Base-by-base conservation (phyloP, 2,113 vertebrate genomes). In the Tursiops truncatus region DNA sequence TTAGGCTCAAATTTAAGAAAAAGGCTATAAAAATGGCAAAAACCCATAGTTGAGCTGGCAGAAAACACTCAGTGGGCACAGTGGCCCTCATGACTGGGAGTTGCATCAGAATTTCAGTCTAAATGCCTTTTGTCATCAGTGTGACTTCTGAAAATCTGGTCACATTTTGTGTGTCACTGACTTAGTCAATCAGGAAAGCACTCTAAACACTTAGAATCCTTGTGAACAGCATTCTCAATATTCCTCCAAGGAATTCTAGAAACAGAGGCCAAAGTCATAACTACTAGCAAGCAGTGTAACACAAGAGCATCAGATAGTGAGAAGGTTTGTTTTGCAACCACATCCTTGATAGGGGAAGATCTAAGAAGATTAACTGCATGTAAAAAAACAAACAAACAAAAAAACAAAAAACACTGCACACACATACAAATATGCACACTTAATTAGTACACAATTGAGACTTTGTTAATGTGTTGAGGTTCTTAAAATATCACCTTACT, bases 111-210 rank as follows among this genome's bases (percentile, higher is more conserved):
- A 91, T 97, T 82, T 97, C 92, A 82, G 36, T 71, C n/a, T 62
- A 77, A 96, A 96, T 93, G 89, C n/a, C 62, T 95, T 95, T 86
- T 96, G 94, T 96, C 93, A 94, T 84, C 60, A 62, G 38, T 70
- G 85, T 92, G 80, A 95, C 81, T 74, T 82, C 17, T 3, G 85
- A 85, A 93, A 89, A 44, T 91, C 81, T 97, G 84, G 87, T 67
- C 73, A 89, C 17, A 98, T 98, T 97, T 93, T 85, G 67, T 84
- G 85, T 96, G 93, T 97, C 95, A 94, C 91, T 71, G 93, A 95
- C 68, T 96, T 80, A 94, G 85, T 97, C 96, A 89, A 76, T 97
- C 77, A 97, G 50, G 28, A 85, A 93, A 83, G 77, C 77, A 87
- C 80, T 96, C 50, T 23, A 8, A 93, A 89, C 31, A 53, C 33